These are phyloP conservation scores for Thumatha senex DNA, from an alignment of 2,888 invertebrate species.

Conservation along the genomic window DNA sequence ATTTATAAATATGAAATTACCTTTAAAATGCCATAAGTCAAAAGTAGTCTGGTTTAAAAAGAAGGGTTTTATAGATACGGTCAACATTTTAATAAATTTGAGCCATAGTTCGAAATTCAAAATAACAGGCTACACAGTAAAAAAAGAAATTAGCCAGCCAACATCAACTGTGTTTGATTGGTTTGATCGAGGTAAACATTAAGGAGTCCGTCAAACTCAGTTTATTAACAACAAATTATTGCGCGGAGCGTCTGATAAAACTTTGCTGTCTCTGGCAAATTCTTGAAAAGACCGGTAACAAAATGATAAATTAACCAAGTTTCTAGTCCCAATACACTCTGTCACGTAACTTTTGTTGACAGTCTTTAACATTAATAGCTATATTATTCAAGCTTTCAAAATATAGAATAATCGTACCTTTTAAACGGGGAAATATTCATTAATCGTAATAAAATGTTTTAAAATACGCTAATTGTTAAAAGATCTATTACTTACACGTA, in stretches of 20 bases:
- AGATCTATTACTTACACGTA: too few relatives aligned
- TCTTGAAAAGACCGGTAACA: slow-evolving; percentile 46
- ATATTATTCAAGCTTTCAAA: neutral
- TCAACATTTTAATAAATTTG: too few relatives aligned
- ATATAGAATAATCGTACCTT: neutral
- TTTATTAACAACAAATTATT: slow-evolving; percentile 55
- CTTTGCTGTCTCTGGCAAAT: slow-evolving; percentile 57
- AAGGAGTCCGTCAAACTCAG: slow-evolving; percentile 47
- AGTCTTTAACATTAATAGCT: neutral
- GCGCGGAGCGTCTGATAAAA: slow-evolving; percentile 54
- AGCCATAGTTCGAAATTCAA: too few relatives aligned
- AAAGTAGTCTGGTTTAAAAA: too few relatives aligned
- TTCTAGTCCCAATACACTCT: slow-evolving; percentile 59
- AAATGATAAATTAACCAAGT: slow-evolving; percentile 75
- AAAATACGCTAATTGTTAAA: too few relatives aligned
- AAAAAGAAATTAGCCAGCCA: too few relatives aligned
- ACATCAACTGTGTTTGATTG: too few relatives aligned
- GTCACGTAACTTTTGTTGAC: slow-evolving; percentile 42
- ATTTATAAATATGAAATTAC: too few relatives aligned
- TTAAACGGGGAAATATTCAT: neutral
- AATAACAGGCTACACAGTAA: too few relatives aligned
- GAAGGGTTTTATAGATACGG: too few relatives aligned
- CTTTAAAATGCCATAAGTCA: too few relatives aligned
- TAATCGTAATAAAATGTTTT: too few relatives aligned
- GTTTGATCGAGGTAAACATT: slow-evolving; percentile 13